Percentiles rank a stretch among this genome's conserved stretches.
phyloP scores from a whole-genome alignment of 2,113 vertebrate genomes.

The Irena cyanogastra region DNA sequence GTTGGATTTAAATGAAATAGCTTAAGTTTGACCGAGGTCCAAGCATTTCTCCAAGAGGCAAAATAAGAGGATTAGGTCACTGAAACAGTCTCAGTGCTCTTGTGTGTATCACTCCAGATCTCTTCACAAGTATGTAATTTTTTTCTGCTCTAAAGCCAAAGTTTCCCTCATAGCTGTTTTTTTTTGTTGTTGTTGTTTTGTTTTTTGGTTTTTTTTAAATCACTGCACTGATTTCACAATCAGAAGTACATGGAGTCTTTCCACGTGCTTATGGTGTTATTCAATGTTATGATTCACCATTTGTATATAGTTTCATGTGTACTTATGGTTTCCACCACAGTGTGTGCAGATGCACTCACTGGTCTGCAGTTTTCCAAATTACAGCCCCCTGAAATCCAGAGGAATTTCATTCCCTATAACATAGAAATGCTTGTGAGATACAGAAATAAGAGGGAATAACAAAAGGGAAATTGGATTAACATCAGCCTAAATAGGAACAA shows the following conservation, averaged over 20 bases:
- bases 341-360: background rate
- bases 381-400: background rate
- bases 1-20: background rate
- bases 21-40: background rate
- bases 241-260: background rate
- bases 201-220: background rate
- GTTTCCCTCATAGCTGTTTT: background rate
- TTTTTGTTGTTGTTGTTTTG: no score
- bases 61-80: conserved; percentile 14
- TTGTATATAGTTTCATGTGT: background rate
- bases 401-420: background rate
- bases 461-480: background rate
- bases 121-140: background rate
- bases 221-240: background rate
- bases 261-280: background rate
- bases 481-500: background rate
- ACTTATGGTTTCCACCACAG: background rate
- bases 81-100: background rate
- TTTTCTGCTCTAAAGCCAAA: background rate
- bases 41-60: background rate
- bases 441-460: background rate
- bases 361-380: background rate
- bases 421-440: background rate
- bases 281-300: background rate
- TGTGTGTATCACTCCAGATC: background rate